Base-by-base conservation (phyloP, 37 sponge, comb jelly and placozoan genomes). In the Tethya wilhelma region DNA sequence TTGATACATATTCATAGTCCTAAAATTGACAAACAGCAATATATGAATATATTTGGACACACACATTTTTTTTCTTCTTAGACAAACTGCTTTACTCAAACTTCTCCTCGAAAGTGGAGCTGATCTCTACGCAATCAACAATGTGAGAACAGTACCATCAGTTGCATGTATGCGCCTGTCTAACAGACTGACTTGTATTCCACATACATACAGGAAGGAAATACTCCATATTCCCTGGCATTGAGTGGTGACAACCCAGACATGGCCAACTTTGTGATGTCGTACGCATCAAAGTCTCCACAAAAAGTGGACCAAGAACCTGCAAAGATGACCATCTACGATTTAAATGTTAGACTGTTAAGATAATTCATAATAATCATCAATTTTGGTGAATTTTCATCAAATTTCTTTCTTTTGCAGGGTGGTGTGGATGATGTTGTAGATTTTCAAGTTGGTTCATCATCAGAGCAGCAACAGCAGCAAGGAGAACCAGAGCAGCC, bases 151-250 rank as follows among this genome's bases (percentile, higher is more conserved):
- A n/a, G n/a, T n/a, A n/a, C n/a, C n/a, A n/a, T n/a, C n/a, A n/a
- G n/a, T n/a, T n/a, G n/a, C n/a, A 22, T 53, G 56, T 53, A 53
- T 19, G 56, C 56, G 19, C 19, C 19, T 53, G 56, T 22, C 4
- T 32, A 8, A 37, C 33, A 26, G 28, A 20, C 11, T 14, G 8
- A 34, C 40, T 36, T 30, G 8, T 12, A 9, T 43, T n/a, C n/a
- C n/a, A n/a, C n/a, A n/a, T 49, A 29, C 32, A 69, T 59, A 34
- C 30, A 92, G 93, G 81, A 92, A 55, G 93, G 93, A 0, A 75
- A 79, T 29, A 92, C 93, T 46, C 88, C 88, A 25, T 92, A 92
- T 39, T 83, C 88, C 32, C 32, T 87, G 55, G 93, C 88, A 17
- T 71, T 84, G n/a, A 73, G 72, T 36, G 73, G 81, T 25, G 68